Percentiles rank a stretch among this genome's conserved stretches.
phyloP scores from a whole-genome alignment of 2,888 invertebrate genomes.

The Resseliella maxima region DNA sequence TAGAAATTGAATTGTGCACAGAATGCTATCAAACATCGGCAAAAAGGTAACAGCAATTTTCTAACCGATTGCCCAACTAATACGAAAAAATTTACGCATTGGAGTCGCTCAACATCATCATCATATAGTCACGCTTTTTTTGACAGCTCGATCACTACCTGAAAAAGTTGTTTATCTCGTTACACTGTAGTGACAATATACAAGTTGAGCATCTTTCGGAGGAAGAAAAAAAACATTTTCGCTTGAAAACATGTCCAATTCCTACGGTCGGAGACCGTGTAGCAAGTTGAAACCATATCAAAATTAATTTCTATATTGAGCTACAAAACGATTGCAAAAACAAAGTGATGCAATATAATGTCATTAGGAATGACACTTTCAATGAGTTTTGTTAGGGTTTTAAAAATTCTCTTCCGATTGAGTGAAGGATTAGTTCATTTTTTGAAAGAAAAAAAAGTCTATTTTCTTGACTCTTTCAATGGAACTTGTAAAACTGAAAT shows the following conservation, averaged over 20 bases:
- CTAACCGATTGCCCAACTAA: slow-evolving; percentile 29
- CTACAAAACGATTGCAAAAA: neutral
- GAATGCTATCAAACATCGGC: neutral
- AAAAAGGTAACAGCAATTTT: slow-evolving; percentile 29
- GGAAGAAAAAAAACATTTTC: neutral
- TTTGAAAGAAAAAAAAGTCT: too few relatives aligned
- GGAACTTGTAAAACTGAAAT: too few relatives aligned
- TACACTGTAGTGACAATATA: neutral
- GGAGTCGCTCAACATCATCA: neutral
- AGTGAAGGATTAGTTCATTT: too few relatives aligned
- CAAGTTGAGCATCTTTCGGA: neutral
- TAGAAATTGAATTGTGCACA: neutral
- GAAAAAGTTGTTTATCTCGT: slow-evolving; percentile 10
- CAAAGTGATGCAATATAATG: neutral
- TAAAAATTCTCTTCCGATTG: too few relatives aligned
- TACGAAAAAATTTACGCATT: neutral
- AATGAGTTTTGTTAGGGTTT: too few relatives aligned
- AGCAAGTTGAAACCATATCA: neutral
- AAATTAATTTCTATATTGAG: neutral
- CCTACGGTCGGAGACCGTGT: neutral
- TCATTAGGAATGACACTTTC: neutral
- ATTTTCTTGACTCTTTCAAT: too few relatives aligned
- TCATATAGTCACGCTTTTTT: slow-evolving; percentile 3
- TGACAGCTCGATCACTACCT: slow-evolving; percentile 21
- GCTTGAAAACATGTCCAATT: slow-evolving; percentile 41